phyloP scores from a whole-genome alignment of 2,797 vertebrate species.

The Melopsittacus undulatus region DNA sequence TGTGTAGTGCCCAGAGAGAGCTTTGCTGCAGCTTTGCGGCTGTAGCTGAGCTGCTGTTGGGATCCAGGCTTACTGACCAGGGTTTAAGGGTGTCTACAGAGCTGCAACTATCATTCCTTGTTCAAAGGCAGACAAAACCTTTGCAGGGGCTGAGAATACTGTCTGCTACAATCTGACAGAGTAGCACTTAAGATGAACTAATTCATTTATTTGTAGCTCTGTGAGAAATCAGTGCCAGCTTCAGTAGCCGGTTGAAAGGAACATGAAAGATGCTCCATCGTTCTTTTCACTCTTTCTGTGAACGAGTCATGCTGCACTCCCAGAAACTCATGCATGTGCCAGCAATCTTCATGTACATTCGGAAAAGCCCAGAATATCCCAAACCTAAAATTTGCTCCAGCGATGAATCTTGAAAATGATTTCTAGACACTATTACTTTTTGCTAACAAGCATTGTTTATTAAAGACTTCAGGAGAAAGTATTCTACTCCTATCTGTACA shows the following conservation, averaged over 20 bases:
- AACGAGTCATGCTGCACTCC: background rate
- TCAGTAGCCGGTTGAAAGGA: background rate
- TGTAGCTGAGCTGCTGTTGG: background rate
- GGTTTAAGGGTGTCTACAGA: background rate
- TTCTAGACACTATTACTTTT: background rate
- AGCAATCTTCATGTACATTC: background rate
- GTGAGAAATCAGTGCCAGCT: background rate
- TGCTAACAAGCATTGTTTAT: background rate
- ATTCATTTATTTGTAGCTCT: background rate
- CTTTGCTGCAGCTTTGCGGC: background rate
- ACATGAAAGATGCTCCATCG: background rate
- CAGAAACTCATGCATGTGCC: background rate
- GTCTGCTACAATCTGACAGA: background rate
- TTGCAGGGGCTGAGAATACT: background rate
- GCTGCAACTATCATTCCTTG: background rate
- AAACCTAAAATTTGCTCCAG: background rate
- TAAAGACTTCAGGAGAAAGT: background rate
- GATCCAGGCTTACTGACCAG: background rate
- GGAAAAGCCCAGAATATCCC: slow-evolving; percentile 10
- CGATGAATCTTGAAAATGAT: background rate
- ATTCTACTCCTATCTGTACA: background rate
- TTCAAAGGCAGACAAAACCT: background rate
- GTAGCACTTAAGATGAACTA: background rate
- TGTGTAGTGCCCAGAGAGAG: background rate
- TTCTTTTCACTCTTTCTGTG: background rate